Conservation (phyloP, 2,797 vertebrate genomes). For the Octomys mimax region DNA sequence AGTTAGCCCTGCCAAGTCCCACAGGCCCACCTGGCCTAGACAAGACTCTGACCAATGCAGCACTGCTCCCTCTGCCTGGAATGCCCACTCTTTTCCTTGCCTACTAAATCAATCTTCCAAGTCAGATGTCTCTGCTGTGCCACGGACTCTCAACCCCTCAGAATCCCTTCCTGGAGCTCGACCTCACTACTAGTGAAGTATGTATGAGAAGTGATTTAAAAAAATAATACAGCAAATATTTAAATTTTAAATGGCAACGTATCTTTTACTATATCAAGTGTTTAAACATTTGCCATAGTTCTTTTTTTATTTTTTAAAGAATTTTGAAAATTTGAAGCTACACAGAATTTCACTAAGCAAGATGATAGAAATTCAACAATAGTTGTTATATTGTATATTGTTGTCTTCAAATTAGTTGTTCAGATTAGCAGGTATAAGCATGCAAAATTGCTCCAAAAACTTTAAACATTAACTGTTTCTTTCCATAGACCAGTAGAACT, state of each 20-base stretch:
- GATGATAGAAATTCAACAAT: too few relatives aligned
- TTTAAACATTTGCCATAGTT: neutral
- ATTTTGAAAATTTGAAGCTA: too few relatives aligned
- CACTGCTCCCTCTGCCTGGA: neutral
- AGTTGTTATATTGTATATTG: too few relatives aligned
- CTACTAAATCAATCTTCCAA: neutral
- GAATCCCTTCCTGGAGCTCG: neutral
- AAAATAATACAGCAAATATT: neutral
- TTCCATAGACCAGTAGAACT: too few relatives aligned
- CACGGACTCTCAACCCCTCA: neutral
- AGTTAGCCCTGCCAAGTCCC: neutral
- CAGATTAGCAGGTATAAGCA: too few relatives aligned
- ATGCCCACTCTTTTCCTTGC: neutral
- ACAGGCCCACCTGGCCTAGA: neutral
- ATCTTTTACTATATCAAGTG: neutral
- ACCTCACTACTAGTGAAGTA: neutral
- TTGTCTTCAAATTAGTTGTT: too few relatives aligned
- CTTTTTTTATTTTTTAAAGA: too few relatives aligned
- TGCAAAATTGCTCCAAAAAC: too few relatives aligned
- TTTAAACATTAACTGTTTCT: too few relatives aligned
- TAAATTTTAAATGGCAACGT: neutral
- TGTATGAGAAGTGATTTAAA: too few relatives aligned
- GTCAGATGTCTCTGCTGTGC: neutral
- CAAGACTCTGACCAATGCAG: neutral
- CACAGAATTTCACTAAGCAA: too few relatives aligned